A percentile compares a stretch with the other conserved stretches of the same genome.
phyloP scores from a whole-genome alignment of 2,113 vertebrate species.

The Meleagris gallopavo region DNA sequence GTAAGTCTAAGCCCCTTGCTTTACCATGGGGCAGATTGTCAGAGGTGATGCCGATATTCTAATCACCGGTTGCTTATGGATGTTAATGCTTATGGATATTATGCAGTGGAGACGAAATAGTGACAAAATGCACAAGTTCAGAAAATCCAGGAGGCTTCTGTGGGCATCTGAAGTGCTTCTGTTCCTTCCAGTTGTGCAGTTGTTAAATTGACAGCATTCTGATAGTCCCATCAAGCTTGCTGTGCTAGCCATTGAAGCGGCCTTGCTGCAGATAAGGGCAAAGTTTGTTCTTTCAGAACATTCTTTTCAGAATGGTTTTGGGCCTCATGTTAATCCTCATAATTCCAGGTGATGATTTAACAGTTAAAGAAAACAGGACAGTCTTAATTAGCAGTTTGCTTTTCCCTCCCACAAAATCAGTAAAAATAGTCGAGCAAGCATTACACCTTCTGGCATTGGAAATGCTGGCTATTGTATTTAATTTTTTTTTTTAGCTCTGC shows the following conservation, averaged over 20 bases:
- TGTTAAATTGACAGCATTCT: not conserved
- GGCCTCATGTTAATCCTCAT: not conserved
- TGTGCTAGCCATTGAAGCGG: not conserved
- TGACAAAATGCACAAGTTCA: not conserved
- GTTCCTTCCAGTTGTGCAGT: fast-evolving
- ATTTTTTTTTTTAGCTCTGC: too few species aligned
- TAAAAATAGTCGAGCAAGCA: not conserved
- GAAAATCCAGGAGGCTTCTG: not conserved
- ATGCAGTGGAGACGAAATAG: not conserved
- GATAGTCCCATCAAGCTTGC: too few species aligned
- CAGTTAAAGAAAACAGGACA: not conserved
- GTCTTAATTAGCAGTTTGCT: not conserved
- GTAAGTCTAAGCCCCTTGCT: not conserved
- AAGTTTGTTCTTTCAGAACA: fast-evolving
- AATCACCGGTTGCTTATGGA: not conserved
- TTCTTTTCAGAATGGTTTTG: not conserved
- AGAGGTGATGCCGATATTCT: not conserved
- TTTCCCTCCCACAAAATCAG: not conserved
- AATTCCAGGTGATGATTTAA: not conserved
- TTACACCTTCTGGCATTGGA: not conserved
- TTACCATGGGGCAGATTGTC: fast-evolving
- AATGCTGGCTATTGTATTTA: not conserved
- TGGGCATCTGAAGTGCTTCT: not conserved
- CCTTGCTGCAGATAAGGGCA: fast-evolving
- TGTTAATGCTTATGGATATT: too few species aligned